Base-by-base conservation (phyloP, 2,888 invertebrate genomes). In the Elegia similella region DNA sequence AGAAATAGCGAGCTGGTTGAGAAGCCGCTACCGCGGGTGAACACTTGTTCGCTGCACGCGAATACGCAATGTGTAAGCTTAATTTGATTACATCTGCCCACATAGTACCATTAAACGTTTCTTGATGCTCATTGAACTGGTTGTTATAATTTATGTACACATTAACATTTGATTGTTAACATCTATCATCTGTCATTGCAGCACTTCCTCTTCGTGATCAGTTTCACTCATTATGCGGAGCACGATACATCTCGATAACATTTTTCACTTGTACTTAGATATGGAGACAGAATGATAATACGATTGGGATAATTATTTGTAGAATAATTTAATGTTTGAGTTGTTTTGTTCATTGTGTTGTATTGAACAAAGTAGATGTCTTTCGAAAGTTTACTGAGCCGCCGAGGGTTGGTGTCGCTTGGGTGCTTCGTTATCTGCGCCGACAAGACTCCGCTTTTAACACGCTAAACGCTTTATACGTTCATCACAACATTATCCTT, bases 401-500 rank as follows among this genome's bases (percentile, higher is more conserved):
- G 48, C 61, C 59, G 54, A 59, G 60, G 54, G 55, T 62, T 55
- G 61, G 62, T 43, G 56, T 62, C 59, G 58, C 55, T 63, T 69
- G 67, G 68, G 60, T 66, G 69, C 71, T 76, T 72, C 72, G 69
- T 72, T 70, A 72, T 72, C 67, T 70, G 68, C 71, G 69, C 79
- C 78, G 76, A 80, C 80, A 82, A 83, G 83, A 81, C 77, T 75
- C 85, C 80, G 82, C 80, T 88, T 86, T 85, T 84, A 84, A 85
- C 81, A 69, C 84, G 84, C 82, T 88, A 86, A 88, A 81, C 80
- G 78, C 72, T 87, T 86, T 78, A 85, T 82, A 73, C 77, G 78
- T 85, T 82, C 84, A 86, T 86, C 84, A 81, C 80, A 80, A 71
- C 82, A 91, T 91, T 90, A 91, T 88, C 88, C 88, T 90, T 91